Conservation (phyloP, 2,888 invertebrate genomes). For the Xanthorhoe spadicearia region DNA sequence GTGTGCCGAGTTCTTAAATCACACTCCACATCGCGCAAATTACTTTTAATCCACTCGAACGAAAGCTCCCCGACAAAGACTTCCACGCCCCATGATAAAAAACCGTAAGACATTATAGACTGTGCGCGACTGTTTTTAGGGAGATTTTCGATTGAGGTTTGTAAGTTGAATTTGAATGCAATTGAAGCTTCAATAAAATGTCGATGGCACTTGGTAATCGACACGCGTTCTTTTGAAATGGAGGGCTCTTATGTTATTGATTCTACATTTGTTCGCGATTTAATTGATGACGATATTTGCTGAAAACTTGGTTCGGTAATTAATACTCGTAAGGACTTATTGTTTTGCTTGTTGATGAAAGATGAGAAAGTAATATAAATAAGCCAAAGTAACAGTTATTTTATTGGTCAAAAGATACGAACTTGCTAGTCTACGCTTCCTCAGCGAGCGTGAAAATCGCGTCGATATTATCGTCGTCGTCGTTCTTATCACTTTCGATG, state of each 20-base stretch:
- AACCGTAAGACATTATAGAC: conserved; percentile 15
- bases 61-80: conserved; percentile 68
- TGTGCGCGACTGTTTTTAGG: conserved; percentile 37
- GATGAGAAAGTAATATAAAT: too few relatives aligned
- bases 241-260: conserved; percentile 47
- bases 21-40: conserved; percentile 71
- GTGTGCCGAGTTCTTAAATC: conserved; percentile 60
- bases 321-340: neutral
- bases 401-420: too few relatives aligned
- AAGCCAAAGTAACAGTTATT: too few relatives aligned
- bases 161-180: conserved; percentile 58
- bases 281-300: conserved; percentile 35
- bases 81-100: conserved; percentile 45
- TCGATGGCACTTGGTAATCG: conserved; percentile 64
- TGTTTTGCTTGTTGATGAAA: neutral
- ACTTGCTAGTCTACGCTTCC: too few relatives aligned
- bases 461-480: too few relatives aligned
- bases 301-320: conserved; percentile 6
- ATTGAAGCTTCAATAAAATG: conserved; percentile 64
- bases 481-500: too few relatives aligned
- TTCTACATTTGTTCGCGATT: conserved; percentile 37
- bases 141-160: conserved; percentile 32
- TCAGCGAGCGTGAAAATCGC: too few relatives aligned
- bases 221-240: conserved; percentile 53
- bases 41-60: conserved; percentile 78